These are phyloP conservation scores for Mythimna albipuncta DNA, from an alignment of 2,888 invertebrate genomes.

Conservation along the genomic window DNA sequence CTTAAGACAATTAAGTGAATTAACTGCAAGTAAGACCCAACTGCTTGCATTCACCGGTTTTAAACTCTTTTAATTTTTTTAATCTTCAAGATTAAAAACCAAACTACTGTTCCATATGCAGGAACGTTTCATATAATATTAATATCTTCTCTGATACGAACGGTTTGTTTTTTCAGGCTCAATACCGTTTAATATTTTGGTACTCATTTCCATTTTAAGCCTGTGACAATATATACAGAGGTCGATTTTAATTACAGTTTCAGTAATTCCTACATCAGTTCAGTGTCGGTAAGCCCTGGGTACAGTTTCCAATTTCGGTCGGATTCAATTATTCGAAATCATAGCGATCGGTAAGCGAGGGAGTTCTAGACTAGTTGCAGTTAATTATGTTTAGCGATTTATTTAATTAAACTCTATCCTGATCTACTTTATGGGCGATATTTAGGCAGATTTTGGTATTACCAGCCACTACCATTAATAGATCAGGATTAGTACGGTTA, in stretches of 20 bases:
- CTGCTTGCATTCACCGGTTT: neutral
- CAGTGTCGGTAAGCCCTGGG: conserved; percentile 1
- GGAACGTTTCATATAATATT: neutral
- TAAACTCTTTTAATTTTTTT: conserved; percentile 1
- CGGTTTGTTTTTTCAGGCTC: neutral
- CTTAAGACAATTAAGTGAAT: conserved; percentile 40
- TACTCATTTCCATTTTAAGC: conserved; percentile 13
- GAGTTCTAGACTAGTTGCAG: conserved; percentile 18
- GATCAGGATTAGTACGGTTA: conserved; percentile 8
- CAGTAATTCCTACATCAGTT: neutral
- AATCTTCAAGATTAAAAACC: neutral
- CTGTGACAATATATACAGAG: neutral
- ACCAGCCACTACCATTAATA: too few relatives aligned
- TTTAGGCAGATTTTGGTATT: neutral
- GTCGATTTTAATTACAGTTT: neutral
- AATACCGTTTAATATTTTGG: conserved; percentile 3
- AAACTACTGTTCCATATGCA: neutral
- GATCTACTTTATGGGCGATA: conserved; percentile 5
- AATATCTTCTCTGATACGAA: neutral
- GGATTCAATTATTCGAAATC: conserved; percentile 47
- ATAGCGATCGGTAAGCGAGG: neutral
- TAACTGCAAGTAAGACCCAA: conserved; percentile 29
- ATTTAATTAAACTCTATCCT: conserved; percentile 11
- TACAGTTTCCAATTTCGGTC: conserved; percentile 21
- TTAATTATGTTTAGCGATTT: conserved; percentile 20